Conservation (phyloP, 2,113 vertebrate genomes). For the Xenopus laevis region DNA sequence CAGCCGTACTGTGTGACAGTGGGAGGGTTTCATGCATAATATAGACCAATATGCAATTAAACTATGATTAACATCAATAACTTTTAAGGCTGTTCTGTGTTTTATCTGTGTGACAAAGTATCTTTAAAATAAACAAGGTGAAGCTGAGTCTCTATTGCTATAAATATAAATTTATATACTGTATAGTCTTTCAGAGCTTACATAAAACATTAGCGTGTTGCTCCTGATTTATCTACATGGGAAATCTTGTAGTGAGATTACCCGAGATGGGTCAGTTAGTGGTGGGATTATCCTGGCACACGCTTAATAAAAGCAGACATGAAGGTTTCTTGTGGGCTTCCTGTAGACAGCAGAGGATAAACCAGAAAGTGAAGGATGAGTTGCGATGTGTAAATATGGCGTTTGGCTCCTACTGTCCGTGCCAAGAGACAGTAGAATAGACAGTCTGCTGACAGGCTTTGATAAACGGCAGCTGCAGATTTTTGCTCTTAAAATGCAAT, state of each 20-base stretch:
- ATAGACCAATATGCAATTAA: background rate
- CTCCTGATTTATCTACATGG: conserved; percentile 1
- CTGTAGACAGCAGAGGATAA: conserved; percentile 36
- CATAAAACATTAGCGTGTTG: background rate
- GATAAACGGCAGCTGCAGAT: conserved; percentile 35
- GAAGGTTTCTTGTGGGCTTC: background rate
- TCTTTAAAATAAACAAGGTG: background rate
- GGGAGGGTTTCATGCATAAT: background rate
- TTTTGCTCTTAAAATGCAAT: conserved; percentile 23
- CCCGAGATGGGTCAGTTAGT: background rate
- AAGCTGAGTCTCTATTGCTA: no score
- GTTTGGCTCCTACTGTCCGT: conserved; percentile 34
- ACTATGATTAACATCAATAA: no score
- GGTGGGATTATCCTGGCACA: background rate
- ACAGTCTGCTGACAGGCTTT: conserved; percentile 25
- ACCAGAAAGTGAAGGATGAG: conserved; percentile 28
- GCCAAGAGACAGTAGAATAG: conserved; percentile 26
- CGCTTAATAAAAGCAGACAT: conserved; percentile 2
- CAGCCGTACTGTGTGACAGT: background rate
- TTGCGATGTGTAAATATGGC: conserved; percentile 17
- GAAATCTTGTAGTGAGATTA: background rate
- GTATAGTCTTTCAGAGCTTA: background rate
- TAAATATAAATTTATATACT: no score
- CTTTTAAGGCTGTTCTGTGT: background rate
- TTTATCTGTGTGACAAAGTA: background rate